A percentile compares a stretch with the other conserved stretches of the same genome.
These are phyloP conservation scores for Spodoptera littoralis DNA, from an alignment of 2,888 invertebrate species.

Conservation along the genomic window DNA sequence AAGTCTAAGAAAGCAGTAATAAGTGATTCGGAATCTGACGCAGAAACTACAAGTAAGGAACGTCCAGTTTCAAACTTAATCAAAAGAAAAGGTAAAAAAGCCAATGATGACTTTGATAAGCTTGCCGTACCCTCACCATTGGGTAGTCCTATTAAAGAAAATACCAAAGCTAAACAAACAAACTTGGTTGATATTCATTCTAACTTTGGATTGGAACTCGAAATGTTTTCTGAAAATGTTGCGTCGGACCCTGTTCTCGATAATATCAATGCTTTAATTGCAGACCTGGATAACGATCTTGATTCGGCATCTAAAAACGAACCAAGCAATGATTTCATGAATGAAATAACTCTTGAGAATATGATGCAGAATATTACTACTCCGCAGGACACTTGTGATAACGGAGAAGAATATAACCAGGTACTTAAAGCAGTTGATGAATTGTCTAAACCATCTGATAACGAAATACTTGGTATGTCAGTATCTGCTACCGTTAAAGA, in stretches of 20 bases:
- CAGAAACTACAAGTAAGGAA: conserved; percentile 37
- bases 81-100: conserved; percentile 12
- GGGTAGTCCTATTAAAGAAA: conserved; percentile 26
- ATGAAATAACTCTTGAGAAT: conserved; percentile 70
- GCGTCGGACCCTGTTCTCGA: conserved; percentile 74
- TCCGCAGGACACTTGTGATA: conserved; percentile 56
- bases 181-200: conserved; percentile 42
- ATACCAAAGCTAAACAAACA: conserved; percentile 17
- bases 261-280: conserved; percentile 80
- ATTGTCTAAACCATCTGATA: conserved; percentile 18
- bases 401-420: conserved; percentile 59
- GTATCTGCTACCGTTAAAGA: background rate
- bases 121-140: background rate
- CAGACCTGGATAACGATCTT: conserved; percentile 76
- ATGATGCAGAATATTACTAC: conserved; percentile 69
- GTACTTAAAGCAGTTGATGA: conserved; percentile 49
- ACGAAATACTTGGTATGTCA: background rate
- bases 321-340: conserved; percentile 64
- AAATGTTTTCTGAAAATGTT: conserved; percentile 78
- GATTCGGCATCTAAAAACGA: conserved; percentile 64
- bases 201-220: conserved; percentile 74
- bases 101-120: background rate
- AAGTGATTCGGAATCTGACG: conserved; percentile 73
- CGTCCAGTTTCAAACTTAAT: background rate
- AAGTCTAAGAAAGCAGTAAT: conserved; percentile 65